These are phyloP conservation scores for Eumerus sabulonum DNA, from an alignment of 2,888 invertebrate species.

Conservation along the genomic window DNA sequence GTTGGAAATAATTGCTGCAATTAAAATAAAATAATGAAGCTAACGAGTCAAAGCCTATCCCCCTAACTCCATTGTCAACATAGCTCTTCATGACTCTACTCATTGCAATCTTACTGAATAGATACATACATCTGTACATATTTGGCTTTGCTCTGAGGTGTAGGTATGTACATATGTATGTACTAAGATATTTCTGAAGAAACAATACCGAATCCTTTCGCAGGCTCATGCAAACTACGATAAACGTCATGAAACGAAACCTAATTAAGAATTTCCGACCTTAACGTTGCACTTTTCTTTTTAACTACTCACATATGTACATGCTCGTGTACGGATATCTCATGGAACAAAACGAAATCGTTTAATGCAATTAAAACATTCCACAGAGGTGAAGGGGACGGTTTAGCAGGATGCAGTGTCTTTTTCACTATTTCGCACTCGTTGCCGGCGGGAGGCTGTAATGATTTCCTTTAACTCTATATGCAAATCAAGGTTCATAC, in stretches of 20 bases:
- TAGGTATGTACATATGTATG: no score
- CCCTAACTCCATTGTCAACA: slow-evolving; percentile 21
- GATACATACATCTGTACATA: no score
- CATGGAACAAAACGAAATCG: slow-evolving; percentile 60
- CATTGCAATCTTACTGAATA: slow-evolving; percentile 52
- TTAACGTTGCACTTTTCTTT: slow-evolving; percentile 30
- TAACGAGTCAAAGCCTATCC: slow-evolving; percentile 59
- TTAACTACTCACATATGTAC: no score
- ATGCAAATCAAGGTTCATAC: no score
- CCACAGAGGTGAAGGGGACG: slow-evolving; percentile 35
- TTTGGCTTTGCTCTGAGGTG: no score
- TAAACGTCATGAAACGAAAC: slow-evolving; percentile 66
- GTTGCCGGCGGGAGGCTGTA: no score
- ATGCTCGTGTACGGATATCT: no score
- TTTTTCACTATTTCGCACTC: no score
- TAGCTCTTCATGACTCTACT: slow-evolving; percentile 15
- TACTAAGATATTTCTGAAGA: no score
- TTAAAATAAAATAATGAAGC: slow-evolving; percentile 56
- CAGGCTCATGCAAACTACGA: slow-evolving; percentile 51
- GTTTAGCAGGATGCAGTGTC: slow-evolving; percentile 47
- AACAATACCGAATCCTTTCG: slow-evolving; percentile 20
- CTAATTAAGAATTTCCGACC: slow-evolving; percentile 66
- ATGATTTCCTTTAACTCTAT: no score
- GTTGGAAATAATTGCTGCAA: slow-evolving; percentile 27
- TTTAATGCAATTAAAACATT: slow-evolving; percentile 66